Evolutionary conservation across 2,113 vertebrate species (phyloP), one percentile per base, ranked within the genome.

Genomic region (Periophthalmodon schlosseri): DNA sequence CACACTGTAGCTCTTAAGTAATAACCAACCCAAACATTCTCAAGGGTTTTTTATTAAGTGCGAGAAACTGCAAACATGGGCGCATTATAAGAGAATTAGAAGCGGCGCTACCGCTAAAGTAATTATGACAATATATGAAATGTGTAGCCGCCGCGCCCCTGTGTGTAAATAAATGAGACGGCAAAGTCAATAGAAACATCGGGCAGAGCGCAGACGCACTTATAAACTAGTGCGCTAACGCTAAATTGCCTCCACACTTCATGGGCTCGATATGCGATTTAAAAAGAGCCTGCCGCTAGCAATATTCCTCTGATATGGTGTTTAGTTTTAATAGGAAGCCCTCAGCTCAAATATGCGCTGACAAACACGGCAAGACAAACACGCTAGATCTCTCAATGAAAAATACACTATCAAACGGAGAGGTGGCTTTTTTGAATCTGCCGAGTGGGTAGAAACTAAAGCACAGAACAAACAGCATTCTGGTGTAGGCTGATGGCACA

Each of bases 381-480:
- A 93, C 63, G 63, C 90, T 79, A 87, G 57, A 60, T 85, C 87
- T 86, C 87, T 87, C 90, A 91, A 93, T 92, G 87, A 94, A 95
- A 93, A 81, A 88, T 88, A 92, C 91, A 93, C 92, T 92, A 88
- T 94, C 90, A 93, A 94, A 95, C 88, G 95, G 93, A 94, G 91
- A 92, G 91, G 91, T 93, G 85, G 87, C 89, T 93, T 95, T 96
- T 96, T 95, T 95, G 95, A 96, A 95, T 95, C 93, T 89, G 88
- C 93, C 89, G 91, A 92, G 95, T 90, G 94, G 82, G 91, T 34
- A 89, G 90, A 94, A 95, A 95, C 95, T 94, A 96, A 96, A 96
- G 95, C 72, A 74, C 91, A 97, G 96, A 97, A 97, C 95, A 97
- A 97, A 97, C 95, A 91, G 87, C 88, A 93, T 93, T 94, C 94